These are phyloP conservation scores for Pardalotus punctatus DNA, from an alignment of 2,113 vertebrate genomes.

Conservation along the genomic window DNA sequence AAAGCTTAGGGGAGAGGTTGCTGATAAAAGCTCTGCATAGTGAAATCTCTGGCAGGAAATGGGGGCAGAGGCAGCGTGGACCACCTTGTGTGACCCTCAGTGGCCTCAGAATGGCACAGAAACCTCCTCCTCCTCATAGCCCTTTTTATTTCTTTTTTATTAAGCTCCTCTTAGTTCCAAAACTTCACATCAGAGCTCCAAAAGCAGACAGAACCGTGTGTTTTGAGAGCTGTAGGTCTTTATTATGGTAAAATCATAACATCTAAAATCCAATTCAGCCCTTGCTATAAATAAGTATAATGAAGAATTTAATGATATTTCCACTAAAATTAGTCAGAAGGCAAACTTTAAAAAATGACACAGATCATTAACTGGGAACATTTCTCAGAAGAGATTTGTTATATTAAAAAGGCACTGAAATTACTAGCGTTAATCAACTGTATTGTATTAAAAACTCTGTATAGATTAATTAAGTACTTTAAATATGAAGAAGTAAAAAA, in stretches of 20 bases:
- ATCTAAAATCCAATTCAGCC: slow-evolving; percentile 24
- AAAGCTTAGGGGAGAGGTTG: neutral
- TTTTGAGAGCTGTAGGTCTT: slow-evolving; percentile 18
- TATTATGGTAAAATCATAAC: slow-evolving; percentile 17
- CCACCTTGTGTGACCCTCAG: neutral
- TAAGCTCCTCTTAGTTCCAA: neutral
- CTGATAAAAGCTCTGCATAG: neutral
- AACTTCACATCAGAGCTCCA: neutral
- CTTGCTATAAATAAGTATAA: slow-evolving; percentile 40
- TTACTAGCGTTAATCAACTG: slow-evolving; percentile 68
- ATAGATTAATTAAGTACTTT: slow-evolving; percentile 71
- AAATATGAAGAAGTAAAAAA: slow-evolving; percentile 33
- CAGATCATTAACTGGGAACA: slow-evolving; percentile 71
- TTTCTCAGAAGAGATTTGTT: slow-evolving; percentile 72
- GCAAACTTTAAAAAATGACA: slow-evolving; percentile 69
- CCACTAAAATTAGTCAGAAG: slow-evolving; percentile 63
- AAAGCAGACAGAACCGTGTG: neutral
- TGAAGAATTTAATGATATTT: slow-evolving; percentile 55
- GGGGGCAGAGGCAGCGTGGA: too few relatives aligned
- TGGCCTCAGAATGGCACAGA: neutral
- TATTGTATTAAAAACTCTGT: slow-evolving; percentile 64
- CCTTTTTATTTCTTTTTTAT: too few relatives aligned
- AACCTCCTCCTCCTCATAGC: neutral
- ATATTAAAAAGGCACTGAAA: slow-evolving; percentile 69
- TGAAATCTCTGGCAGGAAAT: neutral